Base-by-base conservation (phyloP, 1,140 invertebrate genomes). In the Oncopodura yosiiana region DNA sequence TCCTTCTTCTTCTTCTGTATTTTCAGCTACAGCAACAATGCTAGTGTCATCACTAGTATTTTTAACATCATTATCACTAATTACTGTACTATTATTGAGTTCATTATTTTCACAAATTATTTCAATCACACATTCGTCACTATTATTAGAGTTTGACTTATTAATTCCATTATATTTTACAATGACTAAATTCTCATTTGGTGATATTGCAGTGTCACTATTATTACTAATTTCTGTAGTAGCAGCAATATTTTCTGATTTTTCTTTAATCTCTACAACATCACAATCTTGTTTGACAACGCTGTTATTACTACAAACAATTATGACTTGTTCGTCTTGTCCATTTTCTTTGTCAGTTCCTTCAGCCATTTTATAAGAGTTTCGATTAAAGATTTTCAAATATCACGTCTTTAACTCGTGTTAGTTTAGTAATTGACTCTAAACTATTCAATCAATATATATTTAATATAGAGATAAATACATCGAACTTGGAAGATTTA, bases 331-430 rank as follows among this genome's bases (percentile, higher is more conserved):
- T 12, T 56, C 34, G 29, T 56, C 48, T 30, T 50, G 48, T 19
- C 30, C 19, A 23, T 41, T 50, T n/a, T 56, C 54, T 39, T 56
- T 56, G 9, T 56, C 54, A 12, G 54, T 41, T 29, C 48, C 54
- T 43, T 56, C 54, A 11, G 54, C 54, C 54, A 56, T 56, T 34
- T 16, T 34, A 12, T 42, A n/a, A 9, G 8, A 8, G n/a, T 9
- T 34, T 34, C 8, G n/a, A 34, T 34, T 34, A n/a, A n/a, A n/a
- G n/a, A n/a, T n/a, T n/a, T n/a, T n/a, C n/a, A n/a, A n/a, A n/a
- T n/a, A n/a, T n/a, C n/a, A n/a, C n/a, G n/a, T n/a, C n/a, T n/a
- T n/a, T n/a, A n/a, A n/a, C n/a, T n/a, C n/a, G n/a, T n/a, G n/a
- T n/a, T n/a, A n/a, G n/a, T n/a, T n/a, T n/a, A n/a, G n/a, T n/a